Evolutionary conservation across 2,113 vertebrate species (phyloP), one percentile per base, ranked within the genome.

Genomic region (Cheilinus undulatus): DNA sequence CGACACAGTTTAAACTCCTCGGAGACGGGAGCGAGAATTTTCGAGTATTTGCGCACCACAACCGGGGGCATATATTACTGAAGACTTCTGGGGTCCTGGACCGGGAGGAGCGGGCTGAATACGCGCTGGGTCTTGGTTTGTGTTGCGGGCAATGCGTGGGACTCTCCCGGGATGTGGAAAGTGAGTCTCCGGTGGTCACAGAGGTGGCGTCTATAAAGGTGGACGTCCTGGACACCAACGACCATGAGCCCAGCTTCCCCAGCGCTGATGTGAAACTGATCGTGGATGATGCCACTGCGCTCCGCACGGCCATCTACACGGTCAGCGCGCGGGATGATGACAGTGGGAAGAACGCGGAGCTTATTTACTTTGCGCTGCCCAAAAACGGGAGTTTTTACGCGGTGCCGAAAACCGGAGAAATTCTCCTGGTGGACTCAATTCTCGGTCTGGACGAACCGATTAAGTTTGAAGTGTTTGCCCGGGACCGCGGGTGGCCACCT

Each of bases 191-290:
- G n/a, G 64, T 82, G 14, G 76, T 88, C 3, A 77, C 86, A 3
- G 89, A 92, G 69, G 91, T 95, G 61, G 96, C 95, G 27, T 83
- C 92, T 9, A 65, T 96, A 51, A 92, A 90, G 63, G 92, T 97
- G 69, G 94, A 94, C 81, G 95, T 97, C 27, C 84, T 96, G 89
- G 96, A 96, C 87, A 93, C 93, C 49, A 96, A 96, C 87, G 96
- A 96, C 92, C 94, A 96, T 90, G 89, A 92, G 58, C 96, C 95
- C 28, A 87, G 89, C 32, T 96, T 96, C 80, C 67, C 61, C 8
- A 78, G 80, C 20, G 28, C 40, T 4, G 88, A 84, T 9, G 86
- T 94, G 53, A 88, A 73, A 32, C 92, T 96, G 52, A 92, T 79
- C 59, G 83, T 96, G 82, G 95, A 94, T n/a, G 95, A 96, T 84